Evolutionary conservation across 2,888 invertebrate species (phyloP), one percentile per base, ranked within the genome.

Genomic region (Bellardia pandia): DNA sequence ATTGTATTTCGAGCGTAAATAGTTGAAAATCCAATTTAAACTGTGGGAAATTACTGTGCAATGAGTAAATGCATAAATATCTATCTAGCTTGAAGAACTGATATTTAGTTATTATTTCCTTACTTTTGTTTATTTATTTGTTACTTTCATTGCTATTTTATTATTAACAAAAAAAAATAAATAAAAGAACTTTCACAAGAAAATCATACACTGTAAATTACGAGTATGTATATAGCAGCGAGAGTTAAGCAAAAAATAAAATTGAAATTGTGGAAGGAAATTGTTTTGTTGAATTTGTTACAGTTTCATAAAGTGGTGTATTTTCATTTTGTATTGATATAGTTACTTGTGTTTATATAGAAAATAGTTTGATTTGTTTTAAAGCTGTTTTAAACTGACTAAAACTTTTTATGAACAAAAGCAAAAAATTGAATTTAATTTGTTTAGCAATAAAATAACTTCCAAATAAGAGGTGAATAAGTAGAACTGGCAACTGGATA

Each of bases 21-120:
- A 79, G 53, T 79, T 75, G 79, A 74, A 85, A 79, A 79, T 85
- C 85, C 68, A 79, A 79, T 85, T 85, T 85, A 69, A 75, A 75
- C 69, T 85, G 85, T 68, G 77, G 78, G 40, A 84, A 84, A 72
- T 78, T 77, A 71, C 62, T 56, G 62, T 71, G 53, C 51, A 64
- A 62, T 33, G 33, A 83, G 42, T 56, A 11, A 53, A 72, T 66
- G 64, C 33, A 66, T 30, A 13, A 48, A 5, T 37, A 58, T 37
- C 30, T 51, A 37, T 75, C 33, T 69, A 30, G 5, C 30, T 68
- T 14, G 30, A 23, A 37, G 58, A 72, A 23, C 56, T 48, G 14
- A 2, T 8, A 68, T 33, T 68, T 45, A 58, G 56, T 82, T 82
- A 82, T 75, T 82, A 53, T 69, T 60, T 75, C 11, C n/a, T 74